A percentile compares a stretch with the other conserved stretches of the same genome.
These are phyloP conservation scores for Cheiracanthium punctorium DNA, from an alignment of 2,888 invertebrate species.

Conservation along the genomic window DNA sequence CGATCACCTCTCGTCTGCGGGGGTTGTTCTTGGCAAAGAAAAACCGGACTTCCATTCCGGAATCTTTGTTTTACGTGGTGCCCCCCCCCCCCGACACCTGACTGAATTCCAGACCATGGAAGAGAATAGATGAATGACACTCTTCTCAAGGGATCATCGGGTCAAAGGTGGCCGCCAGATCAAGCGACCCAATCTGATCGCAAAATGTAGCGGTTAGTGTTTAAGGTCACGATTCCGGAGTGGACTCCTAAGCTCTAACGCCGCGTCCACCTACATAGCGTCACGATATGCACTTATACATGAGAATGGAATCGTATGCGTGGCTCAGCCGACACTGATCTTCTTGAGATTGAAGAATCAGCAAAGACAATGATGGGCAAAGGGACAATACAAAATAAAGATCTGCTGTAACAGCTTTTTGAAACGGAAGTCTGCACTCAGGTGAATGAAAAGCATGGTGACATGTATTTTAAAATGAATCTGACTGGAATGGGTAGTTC, in stretches of 20 bases:
- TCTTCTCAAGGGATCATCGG: constrained; percentile 3
- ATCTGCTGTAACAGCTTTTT: neutral
- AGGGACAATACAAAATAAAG: neutral
- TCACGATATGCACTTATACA: constrained; percentile 28
- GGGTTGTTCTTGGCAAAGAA: neutral
- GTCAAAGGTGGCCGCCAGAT: constrained; percentile 14
- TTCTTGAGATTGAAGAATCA: neutral
- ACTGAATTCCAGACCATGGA: neutral
- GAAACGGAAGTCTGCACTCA: neutral
- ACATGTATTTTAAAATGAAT: neutral
- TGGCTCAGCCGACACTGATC: neutral
- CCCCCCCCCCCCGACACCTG: neutral
- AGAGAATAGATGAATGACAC: constrained; percentile 8
- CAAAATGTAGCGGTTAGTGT: constrained; percentile 16
- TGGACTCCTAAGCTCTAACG: neutral
- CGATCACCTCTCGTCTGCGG: neutral
- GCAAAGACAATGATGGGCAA: neutral
- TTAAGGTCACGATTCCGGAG: constrained; percentile 54
- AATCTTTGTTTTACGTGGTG: neutral
- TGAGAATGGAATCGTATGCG: neutral
- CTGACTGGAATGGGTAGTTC: neutral
- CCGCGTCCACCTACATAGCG: constrained; percentile 45
- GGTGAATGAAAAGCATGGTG: neutral
- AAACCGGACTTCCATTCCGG: neutral
- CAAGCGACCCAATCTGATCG: constrained; percentile 45